Percentiles rank a stretch among this genome's conserved stretches.
These are phyloP conservation scores for Drosophila ezoana DNA, from an alignment of 2,888 invertebrate genomes.

Conservation along the genomic window DNA sequence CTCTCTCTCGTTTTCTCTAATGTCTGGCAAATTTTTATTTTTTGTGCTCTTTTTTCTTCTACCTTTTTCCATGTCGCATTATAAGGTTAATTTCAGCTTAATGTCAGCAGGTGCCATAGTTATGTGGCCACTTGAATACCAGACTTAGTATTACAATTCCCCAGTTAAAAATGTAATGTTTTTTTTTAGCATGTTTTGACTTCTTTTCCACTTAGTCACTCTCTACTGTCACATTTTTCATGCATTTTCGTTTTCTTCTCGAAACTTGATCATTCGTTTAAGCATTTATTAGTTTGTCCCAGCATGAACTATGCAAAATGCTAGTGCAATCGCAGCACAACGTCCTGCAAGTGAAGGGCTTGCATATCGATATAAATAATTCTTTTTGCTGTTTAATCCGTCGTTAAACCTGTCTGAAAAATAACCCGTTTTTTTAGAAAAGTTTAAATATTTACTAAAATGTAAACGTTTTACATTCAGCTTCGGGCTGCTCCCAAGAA, in stretches of 20 bases:
- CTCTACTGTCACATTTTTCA: constrained; percentile 36
- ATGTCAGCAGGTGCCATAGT: constrained; percentile 56
- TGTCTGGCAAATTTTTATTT: constrained; percentile 32
- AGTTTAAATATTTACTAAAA: too few relatives aligned
- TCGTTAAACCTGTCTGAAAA: too few relatives aligned
- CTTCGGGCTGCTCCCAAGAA: too few relatives aligned
- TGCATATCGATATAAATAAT: constrained; percentile 1
- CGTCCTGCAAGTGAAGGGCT: not conserved
- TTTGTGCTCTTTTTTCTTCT: constrained; percentile 17
- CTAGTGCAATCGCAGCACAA: constrained; percentile 1
- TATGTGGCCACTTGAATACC: constrained; percentile 53
- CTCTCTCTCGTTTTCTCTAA: constrained; percentile 1
- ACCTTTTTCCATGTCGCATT: constrained; percentile 35
- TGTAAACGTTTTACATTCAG: too few relatives aligned
- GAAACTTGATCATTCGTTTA: constrained; percentile 29
- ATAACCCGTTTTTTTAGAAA: too few relatives aligned
- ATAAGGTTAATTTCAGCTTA: constrained; percentile 66
- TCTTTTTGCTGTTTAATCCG: not conserved
- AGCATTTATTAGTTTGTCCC: constrained; percentile 52
- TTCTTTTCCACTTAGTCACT: not conserved
- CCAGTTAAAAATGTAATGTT: constrained; percentile 7
- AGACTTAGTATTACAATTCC: constrained; percentile 8
- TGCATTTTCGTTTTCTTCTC: constrained; percentile 1
- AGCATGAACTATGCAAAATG: constrained; percentile 27
- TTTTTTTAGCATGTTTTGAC: not conserved